phyloP scores from a whole-genome alignment of 2,888 invertebrate genomes.

The Galerucella pusilla region DNA sequence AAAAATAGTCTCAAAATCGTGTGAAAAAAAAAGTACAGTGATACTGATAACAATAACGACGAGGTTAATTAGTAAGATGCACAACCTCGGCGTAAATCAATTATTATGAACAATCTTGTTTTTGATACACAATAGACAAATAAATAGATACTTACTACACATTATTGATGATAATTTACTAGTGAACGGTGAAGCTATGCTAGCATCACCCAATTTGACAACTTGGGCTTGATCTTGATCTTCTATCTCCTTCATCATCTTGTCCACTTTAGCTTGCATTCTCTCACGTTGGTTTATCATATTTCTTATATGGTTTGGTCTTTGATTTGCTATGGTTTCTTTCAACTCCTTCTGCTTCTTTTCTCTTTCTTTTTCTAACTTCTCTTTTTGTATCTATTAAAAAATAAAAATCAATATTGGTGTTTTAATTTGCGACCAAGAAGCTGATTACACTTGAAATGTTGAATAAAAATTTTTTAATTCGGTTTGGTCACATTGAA shows the following conservation, averaged over 20 bases:
- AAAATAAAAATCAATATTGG: neutral
- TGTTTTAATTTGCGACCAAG: neutral
- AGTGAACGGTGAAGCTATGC: slow-evolving; percentile 99
- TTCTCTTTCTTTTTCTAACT: slow-evolving; percentile 53
- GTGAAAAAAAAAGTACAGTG: too few relatives aligned
- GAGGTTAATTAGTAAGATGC: too few relatives aligned
- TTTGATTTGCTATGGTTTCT: slow-evolving; percentile 48
- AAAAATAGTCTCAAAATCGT: too few relatives aligned
- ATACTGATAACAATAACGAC: too few relatives aligned
- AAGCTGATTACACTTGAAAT: neutral
- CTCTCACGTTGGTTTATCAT: slow-evolving; percentile 55
- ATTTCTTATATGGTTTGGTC: slow-evolving; percentile 51
- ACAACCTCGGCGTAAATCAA: too few relatives aligned
- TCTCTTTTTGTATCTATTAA: slow-evolving; percentile 54
- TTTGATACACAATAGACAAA: too few relatives aligned
- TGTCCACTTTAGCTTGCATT: slow-evolving; percentile 66
- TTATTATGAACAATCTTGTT: too few relatives aligned
- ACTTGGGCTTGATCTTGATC: slow-evolving; percentile 88
- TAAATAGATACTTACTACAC: slow-evolving; percentile 78
- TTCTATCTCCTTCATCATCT: slow-evolving; percentile 85
- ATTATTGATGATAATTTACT: slow-evolving; percentile 95
- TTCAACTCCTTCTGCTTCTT: slow-evolving; percentile 52
- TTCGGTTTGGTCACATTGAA: neutral
- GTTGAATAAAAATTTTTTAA: neutral
- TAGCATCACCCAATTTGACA: slow-evolving; percentile 97